Evolutionary conservation across 2,888 invertebrate species (phyloP).

Genomic region (Myopa testacea): DNA sequence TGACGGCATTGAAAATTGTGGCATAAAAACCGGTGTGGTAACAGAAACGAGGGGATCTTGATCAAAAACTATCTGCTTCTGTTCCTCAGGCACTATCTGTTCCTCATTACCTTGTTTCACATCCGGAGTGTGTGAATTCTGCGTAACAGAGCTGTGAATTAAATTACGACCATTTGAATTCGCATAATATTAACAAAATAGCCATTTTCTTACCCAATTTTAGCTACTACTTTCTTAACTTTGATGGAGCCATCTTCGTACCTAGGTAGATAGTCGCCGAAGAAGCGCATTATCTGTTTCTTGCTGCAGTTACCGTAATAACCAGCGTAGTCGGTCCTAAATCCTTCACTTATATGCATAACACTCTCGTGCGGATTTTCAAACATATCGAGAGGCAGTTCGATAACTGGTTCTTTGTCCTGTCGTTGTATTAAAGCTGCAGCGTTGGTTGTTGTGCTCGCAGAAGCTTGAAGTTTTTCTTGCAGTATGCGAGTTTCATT

Average conservation of each 20-base stretch:
- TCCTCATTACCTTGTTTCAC: too few species aligned
- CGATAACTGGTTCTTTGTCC: slow-evolving; percentile 52
- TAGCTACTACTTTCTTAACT: slow-evolving; percentile 45
- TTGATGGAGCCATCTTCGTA: slow-evolving; percentile 52
- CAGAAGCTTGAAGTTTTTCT: slow-evolving; percentile 49
- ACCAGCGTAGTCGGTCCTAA: slow-evolving; percentile 53
- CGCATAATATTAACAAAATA: background rate
- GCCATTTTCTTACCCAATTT: slow-evolving; percentile 40
- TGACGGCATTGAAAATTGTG: background rate
- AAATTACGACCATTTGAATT: background rate
- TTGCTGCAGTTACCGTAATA: slow-evolving; percentile 54
- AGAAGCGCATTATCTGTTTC: slow-evolving; percentile 51
- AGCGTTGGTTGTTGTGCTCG: background rate
- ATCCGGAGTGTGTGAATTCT: too few species aligned
- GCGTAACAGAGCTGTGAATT: slow-evolving; percentile 32
- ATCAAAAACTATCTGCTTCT: background rate
- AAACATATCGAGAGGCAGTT: slow-evolving; percentile 52
- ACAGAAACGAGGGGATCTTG: slow-evolving; percentile 15
- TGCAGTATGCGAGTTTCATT: slow-evolving; percentile 50
- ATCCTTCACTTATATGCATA: slow-evolving; percentile 51
- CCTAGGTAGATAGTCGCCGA: slow-evolving; percentile 55
- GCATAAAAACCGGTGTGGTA: background rate
- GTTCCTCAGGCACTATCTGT: background rate
- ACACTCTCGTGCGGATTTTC: slow-evolving; percentile 57
- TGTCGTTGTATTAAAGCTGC: background rate